Percentiles rank a stretch among this genome's conserved stretches.
phyloP scores from a whole-genome alignment of 2,888 invertebrate genomes.

The Sinopyrophorus schimmeli region DNA sequence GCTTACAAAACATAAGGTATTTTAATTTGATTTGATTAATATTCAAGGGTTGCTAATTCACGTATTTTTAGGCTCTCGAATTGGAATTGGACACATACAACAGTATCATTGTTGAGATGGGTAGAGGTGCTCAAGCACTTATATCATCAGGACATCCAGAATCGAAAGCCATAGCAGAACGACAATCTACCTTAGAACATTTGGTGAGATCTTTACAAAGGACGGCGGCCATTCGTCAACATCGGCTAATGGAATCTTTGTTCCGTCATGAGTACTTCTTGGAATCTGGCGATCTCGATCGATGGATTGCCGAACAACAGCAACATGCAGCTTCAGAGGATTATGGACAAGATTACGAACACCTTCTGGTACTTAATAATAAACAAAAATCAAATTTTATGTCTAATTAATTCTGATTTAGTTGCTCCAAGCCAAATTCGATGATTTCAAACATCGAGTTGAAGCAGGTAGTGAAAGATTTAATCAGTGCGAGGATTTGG shows the following conservation, averaged over 20 bases:
- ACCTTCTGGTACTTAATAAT: constrained; percentile 71
- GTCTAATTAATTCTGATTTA: constrained; percentile 46
- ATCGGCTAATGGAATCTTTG: constrained; percentile 87
- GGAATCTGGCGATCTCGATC: constrained; percentile 86
- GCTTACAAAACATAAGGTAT: constrained; percentile 92
- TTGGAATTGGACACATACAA: constrained; percentile 89
- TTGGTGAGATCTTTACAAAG: constrained; percentile 81
- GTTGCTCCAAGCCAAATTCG: constrained; percentile 86
- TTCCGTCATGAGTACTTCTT: constrained; percentile 87
- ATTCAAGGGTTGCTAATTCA: constrained; percentile 1
- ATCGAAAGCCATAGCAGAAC: constrained; percentile 75
- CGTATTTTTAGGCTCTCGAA: constrained; percentile 71
- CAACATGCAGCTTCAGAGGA: constrained; percentile 89
- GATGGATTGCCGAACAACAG: constrained; percentile 91
- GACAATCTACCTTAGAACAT: constrained; percentile 76
- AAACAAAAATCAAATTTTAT: no score
- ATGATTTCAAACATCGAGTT: constrained; percentile 88
- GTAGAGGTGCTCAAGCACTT: constrained; percentile 81
- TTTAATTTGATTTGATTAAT: not conserved
- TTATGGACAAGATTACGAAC: constrained; percentile 93
- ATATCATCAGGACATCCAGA: constrained; percentile 81
- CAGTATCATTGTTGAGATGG: constrained; percentile 91
- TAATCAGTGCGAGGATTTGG: constrained; percentile 86
- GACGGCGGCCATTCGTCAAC: constrained; percentile 76
- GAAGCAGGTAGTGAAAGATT: constrained; percentile 90